A percentile compares a stretch with the other conserved stretches of the same genome.
Evolutionary conservation across 2,113 vertebrate genomes (phyloP).

Genomic region (Anguilla rostrata): DNA sequence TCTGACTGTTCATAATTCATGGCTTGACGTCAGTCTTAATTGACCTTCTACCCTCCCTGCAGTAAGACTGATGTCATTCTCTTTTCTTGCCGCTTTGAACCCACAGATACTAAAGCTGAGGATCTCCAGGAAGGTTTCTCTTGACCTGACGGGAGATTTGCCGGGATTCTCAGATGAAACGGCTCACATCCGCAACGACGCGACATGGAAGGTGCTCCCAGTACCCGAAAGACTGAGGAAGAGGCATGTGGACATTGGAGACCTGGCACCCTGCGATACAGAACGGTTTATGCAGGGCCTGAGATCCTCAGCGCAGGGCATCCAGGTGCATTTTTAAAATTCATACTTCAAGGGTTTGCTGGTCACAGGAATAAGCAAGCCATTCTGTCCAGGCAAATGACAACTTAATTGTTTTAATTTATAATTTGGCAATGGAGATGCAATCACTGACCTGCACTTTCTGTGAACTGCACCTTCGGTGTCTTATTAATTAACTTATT

Average conservation of each 20-base stretch:
- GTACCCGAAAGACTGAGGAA: constrained; percentile 66
- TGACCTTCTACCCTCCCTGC: too few species aligned
- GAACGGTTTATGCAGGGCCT: constrained; percentile 62
- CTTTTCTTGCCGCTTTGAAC: background rate
- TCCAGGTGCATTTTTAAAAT: constrained; percentile 60
- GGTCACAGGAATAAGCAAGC: background rate
- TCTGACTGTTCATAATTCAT: too few species aligned
- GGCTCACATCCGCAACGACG: constrained; percentile 55
- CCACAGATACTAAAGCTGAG: constrained; percentile 62
- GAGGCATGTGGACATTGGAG: constrained; percentile 73
- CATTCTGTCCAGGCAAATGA: background rate
- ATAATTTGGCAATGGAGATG: too few species aligned
- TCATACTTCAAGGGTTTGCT: background rate
- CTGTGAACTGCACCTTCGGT: too few species aligned
- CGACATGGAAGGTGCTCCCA: constrained; percentile 67
- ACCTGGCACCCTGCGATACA: constrained; percentile 69
- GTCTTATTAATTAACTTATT: too few species aligned
- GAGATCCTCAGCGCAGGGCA: constrained; percentile 68
- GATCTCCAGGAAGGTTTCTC: constrained; percentile 62
- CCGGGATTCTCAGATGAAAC: constrained; percentile 65
- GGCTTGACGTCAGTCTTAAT: too few species aligned
- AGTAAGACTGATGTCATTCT: background rate
- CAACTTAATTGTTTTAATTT: too few species aligned
- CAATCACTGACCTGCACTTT: too few species aligned
- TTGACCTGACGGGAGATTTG: constrained; percentile 66